Conservation (phyloP, 2,113 vertebrate genomes). For the Centropus unirufus region DNA sequence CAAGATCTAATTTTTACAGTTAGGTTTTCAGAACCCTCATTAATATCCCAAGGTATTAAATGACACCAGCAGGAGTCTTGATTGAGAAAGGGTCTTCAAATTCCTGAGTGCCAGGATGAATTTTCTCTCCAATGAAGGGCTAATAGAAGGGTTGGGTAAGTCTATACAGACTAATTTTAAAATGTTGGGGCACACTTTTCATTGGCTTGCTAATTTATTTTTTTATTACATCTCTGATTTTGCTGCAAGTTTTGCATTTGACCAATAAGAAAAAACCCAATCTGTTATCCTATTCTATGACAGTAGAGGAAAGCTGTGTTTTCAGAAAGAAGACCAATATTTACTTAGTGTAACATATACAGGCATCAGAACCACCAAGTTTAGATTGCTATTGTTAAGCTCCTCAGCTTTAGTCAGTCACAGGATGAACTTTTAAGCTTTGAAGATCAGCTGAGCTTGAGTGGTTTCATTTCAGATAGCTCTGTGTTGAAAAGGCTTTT, state of each 20-base stretch:
- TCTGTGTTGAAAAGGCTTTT: not conserved
- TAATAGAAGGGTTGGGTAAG: not conserved
- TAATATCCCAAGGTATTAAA: not conserved
- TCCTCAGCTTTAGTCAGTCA: conserved; percentile 6
- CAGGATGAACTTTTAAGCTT: conserved; percentile 9
- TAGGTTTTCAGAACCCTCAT: not conserved
- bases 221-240: not conserved
- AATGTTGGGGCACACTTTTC: not conserved
- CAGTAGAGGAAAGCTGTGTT: not conserved
- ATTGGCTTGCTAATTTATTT: not conserved
- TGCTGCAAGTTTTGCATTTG: not conserved
- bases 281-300: not conserved
- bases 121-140: not conserved
- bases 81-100: not conserved
- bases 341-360: conserved; percentile 48
- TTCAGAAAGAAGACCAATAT: conserved; percentile 32
- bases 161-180: not conserved
- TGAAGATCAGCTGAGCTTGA: not conserved
- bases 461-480: not conserved
- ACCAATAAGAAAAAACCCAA: not conserved
- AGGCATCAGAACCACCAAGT: not conserved
- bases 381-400: conserved; percentile 28
- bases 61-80: not conserved
- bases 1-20: not conserved
- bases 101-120: not conserved